Base-by-base conservation (phyloP, 2,113 vertebrate species). In the Ammodytes marinus region DNA sequence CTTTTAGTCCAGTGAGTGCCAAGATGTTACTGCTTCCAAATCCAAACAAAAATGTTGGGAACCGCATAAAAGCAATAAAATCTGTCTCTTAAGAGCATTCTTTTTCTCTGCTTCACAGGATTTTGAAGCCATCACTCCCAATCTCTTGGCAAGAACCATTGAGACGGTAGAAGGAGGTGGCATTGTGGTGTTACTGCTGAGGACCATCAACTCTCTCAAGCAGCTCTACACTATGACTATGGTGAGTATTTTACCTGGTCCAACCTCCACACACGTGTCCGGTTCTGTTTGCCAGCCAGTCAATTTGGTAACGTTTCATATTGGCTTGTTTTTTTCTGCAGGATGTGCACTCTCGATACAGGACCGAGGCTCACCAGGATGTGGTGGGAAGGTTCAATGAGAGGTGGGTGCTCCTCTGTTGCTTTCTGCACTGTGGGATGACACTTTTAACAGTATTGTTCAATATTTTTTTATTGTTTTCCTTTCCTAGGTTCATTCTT, bases 131-230 rank as follows among this genome's bases (percentile, higher is more conserved):
- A 81, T 99, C 79, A 98, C 97, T 69, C 98, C 98, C 19, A 99
- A 99, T 83, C 93, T 99, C 17, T 85, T 99, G 55, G 98, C 98
- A 55, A 95, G 98, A 72, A 99, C 98, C 0, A 69, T 99, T 45
- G 98, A 99, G 91, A 99, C 98, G 0, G 97, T 99, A 0, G 97
- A 99, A 95, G 98, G 98, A 0, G 97, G 98, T 0, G 98, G 98
- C 1, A 90, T 99, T 11, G 96, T 99, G 72, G 96, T 96, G 46
- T 96, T 99, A 66, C 95, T 99, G 8, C 94, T 99, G 1, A 96
- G 98, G 83, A 97, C 96, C 0, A 95, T 99, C 96, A 97, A 97
- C 83, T 99, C 98, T 0, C 96, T 99, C 63, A 99, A 97, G 89
- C 98, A 99, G 92, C 92, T 99, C 4, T 99, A 99, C 54, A 98